Evolutionary conservation across 2,888 invertebrate species (phyloP).

Genomic region (Agapostemon virescens): DNA sequence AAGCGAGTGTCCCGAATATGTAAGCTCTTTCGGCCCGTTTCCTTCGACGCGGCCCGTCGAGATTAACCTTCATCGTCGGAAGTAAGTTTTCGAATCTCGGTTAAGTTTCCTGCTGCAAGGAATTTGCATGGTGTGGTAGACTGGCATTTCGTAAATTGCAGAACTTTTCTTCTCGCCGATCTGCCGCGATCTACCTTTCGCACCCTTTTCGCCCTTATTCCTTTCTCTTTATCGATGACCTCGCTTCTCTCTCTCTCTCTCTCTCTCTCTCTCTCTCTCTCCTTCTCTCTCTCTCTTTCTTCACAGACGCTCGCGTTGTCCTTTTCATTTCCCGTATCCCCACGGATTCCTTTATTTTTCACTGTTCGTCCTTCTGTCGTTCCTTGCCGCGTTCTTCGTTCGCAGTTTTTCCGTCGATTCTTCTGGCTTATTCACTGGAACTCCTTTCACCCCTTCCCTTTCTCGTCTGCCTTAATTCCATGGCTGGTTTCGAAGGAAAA

Average conservation of each 20-base stretch:
- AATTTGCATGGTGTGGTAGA: conserved; percentile 64
- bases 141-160: conserved; percentile 66
- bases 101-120: conserved; percentile 60
- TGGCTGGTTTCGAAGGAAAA: neutral
- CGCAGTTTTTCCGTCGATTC: neutral
- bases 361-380: conserved; percentile 29
- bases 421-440: conserved; percentile 7
- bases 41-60: conserved; percentile 46
- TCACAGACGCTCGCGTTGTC: neutral
- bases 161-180: conserved; percentile 63
- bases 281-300: neutral
- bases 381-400: neutral
- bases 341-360: conserved; percentile 3
- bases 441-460: neutral
- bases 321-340: conserved; percentile 42
- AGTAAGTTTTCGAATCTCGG: conserved; percentile 66
- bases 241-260: neutral
- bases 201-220: conserved; percentile 5
- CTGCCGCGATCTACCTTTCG: conserved; percentile 38
- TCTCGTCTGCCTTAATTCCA: neutral
- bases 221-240: conserved; percentile 26
- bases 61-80: conserved; percentile 65
- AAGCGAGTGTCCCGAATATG: conserved; percentile 56
- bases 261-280: neutral
- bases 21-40: conserved; percentile 51